Evolutionary conservation across 1,140 invertebrate genomes (phyloP).

Genomic region (Marisa cornuarietis): DNA sequence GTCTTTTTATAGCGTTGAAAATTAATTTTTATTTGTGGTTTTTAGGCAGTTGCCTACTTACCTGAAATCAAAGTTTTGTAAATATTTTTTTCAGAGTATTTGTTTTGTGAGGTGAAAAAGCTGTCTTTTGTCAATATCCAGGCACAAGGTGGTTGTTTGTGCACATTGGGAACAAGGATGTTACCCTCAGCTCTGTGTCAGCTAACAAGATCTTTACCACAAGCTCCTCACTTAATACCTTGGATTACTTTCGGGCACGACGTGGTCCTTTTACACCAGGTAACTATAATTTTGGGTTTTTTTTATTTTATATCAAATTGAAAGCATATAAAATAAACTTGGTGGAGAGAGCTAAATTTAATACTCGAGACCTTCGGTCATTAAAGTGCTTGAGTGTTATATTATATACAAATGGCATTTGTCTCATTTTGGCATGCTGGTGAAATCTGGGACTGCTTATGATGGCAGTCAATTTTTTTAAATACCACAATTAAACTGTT

Average conservation of each 20-base stretch:
- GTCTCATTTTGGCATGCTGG: too few relatives aligned
- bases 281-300: conserved; percentile 17
- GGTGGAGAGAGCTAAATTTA: not conserved
- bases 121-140: not conserved
- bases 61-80: too few relatives aligned
- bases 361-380: not conserved
- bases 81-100: too few relatives aligned
- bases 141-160: conserved; percentile 23
- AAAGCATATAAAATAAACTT: not conserved
- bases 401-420: too few relatives aligned
- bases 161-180: not conserved
- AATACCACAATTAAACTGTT: too few relatives aligned
- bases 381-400: too few relatives aligned
- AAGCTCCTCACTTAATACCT: conserved; percentile 17
- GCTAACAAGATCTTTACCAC: conserved; percentile 29
- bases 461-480: too few relatives aligned
- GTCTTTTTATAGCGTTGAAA: too few relatives aligned
- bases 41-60: too few relatives aligned
- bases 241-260: conserved; percentile 51
- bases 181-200: not conserved
- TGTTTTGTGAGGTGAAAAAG: too few relatives aligned
- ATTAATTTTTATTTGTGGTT: too few relatives aligned
- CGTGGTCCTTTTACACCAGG: conserved; percentile 58
- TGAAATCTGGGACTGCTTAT: too few relatives aligned
- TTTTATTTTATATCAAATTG: not conserved